phyloP scores from a whole-genome alignment of 2,888 invertebrate genomes.

The Gibbula magus region DNA sequence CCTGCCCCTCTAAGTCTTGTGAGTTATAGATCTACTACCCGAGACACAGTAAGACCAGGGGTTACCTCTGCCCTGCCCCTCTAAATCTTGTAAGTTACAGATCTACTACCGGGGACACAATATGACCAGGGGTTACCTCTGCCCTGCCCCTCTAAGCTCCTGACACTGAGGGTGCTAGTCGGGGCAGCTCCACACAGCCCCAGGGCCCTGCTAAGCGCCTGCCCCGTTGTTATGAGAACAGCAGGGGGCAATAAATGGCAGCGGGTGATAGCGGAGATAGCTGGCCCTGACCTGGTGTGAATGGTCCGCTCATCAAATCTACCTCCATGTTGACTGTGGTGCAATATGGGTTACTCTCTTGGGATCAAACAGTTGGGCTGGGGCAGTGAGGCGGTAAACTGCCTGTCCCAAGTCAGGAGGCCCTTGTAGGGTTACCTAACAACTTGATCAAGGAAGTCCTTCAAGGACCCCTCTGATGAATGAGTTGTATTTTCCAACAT shows the following conservation, averaged over 20 bases:
- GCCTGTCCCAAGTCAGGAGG: not conserved
- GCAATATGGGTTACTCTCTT: slow-evolving; percentile 4
- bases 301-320: slow-evolving; percentile 21
- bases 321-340: slow-evolving; percentile 21
- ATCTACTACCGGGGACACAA: too few species aligned
- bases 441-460: too few species aligned
- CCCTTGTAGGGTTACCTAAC: not conserved
- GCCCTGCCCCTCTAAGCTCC: too few species aligned
- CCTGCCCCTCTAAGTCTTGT: too few species aligned
- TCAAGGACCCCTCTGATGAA: too few species aligned
- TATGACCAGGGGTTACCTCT: too few species aligned
- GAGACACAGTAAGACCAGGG: too few species aligned
- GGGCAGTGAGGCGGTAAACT: slow-evolving; percentile 13
- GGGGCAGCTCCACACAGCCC: not conserved
- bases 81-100: too few species aligned
- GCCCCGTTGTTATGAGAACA: not conserved
- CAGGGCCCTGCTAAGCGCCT: slow-evolving; percentile 8
- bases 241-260: slow-evolving; percentile 18
- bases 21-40: too few species aligned
- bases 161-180: not conserved
- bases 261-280: slow-evolving; percentile 1
- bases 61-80: too few species aligned
- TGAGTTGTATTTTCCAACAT: too few species aligned
- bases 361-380: not conserved
- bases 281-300: slow-evolving; percentile 13